These are phyloP conservation scores for Schizotus pectinicornis DNA, from an alignment of 2,888 invertebrate species.

Conservation along the genomic window DNA sequence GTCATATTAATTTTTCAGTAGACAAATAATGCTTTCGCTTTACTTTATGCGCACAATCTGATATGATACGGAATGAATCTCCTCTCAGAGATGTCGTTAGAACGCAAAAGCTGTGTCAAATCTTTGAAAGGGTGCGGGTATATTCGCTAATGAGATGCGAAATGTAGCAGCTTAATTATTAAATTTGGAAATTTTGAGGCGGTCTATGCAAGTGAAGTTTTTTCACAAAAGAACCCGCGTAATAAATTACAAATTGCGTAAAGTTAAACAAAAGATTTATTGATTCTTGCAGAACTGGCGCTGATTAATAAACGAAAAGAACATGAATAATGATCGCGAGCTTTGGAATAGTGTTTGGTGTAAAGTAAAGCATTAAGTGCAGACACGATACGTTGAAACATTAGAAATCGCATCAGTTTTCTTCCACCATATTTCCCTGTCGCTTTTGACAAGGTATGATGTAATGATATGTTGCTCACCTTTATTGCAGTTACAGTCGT, in stretches of 20 bases:
- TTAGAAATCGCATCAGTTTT: conserved; percentile 18
- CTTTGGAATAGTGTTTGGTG: conserved; percentile 16
- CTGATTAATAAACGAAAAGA: conserved; percentile 28
- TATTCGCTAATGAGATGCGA: no score
- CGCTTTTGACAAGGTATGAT: conserved; percentile 11
- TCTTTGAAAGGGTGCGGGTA: no score
- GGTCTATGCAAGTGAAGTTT: conserved; percentile 9
- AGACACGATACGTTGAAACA: conserved; percentile 26
- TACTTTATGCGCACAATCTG: no score
- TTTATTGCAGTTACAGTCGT: conserved; percentile 5
- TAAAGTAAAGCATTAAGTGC: conserved; percentile 24
- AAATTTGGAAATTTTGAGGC: no score
- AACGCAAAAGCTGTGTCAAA: no score
- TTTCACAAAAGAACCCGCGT: conserved; percentile 9
- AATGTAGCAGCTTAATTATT: no score
- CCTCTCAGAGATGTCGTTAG: no score
- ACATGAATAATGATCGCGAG: conserved; percentile 25
- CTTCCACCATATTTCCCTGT: conserved; percentile 21
- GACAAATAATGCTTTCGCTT: no score
- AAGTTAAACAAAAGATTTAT: conserved; percentile 25
- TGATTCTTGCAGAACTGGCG: conserved; percentile 10
- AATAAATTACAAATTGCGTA: conserved; percentile 19
- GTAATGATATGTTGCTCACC: conserved; percentile 15
- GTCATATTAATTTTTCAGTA: no score
- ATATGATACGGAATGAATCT: no score